Base-by-base conservation (phyloP, 2,113 vertebrate species). In the Capricornis sumatraensis region DNA sequence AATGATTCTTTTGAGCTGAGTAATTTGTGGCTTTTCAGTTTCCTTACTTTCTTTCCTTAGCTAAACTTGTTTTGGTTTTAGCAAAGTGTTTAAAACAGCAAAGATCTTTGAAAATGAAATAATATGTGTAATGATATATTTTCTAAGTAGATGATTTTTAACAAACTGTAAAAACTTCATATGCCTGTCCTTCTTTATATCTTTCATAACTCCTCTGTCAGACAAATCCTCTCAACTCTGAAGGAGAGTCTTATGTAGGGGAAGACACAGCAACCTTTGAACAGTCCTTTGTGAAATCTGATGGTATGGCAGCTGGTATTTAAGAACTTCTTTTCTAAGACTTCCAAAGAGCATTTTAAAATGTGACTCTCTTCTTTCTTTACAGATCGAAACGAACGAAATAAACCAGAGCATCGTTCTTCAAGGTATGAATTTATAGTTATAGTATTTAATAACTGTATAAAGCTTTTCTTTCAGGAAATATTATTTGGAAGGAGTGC, bases 321-420 rank as follows among this genome's bases (percentile, higher is more conserved):
- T 91, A 81, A 92, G 93, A 96, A 89, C 40, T 98, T 95, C 36
- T 97, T 76, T 95, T 52, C 55, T 55, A 92, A 78, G 78, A 52
- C 92, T 98, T 82, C 94, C 96, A 96, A 98, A 96, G 88, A 98
- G 86, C 47, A 94, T 98, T 95, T 81, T 93, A 97, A 98, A 96
- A 58, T 92, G 91, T 87, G 23, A 97, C 14, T 93, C 55, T 98
- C 92, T 98, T 98, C 94, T 99, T 96, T 98, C 95, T 98, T 98
- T 96, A 45, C 98, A 99, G 99, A 99, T 99, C 98, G 98, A 96
- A 99, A 99, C 97, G 99, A 99, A 98, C 99, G 99, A 98, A 99
- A 99, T 98, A 99, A 99, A 97, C 98, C 99, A 97, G 99, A 99
- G 67, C 99, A 98, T 96, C 99, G 98, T 64, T 99, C 98, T 95